Base-by-base conservation (phyloP, 2,113 vertebrate genomes). In the Xiphophorus couchianus region DNA sequence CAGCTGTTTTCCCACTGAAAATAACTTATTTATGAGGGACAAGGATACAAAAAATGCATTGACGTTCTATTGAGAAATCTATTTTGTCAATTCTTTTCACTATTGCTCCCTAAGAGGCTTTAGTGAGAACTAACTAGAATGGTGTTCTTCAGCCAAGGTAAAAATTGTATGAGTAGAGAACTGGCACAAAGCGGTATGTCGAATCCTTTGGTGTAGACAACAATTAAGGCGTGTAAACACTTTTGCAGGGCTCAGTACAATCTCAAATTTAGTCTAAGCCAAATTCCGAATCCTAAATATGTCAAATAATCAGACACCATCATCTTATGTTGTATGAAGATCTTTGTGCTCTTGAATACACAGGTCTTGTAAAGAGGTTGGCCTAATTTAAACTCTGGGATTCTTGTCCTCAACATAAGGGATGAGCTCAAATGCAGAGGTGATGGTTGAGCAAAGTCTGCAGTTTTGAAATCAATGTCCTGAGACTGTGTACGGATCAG, bases 401-500 rank as follows among this genome's bases (percentile, higher is more conserved):
- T 58, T 58, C 51, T 58, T 58, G 51, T n/a, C 22, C 51, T n/a
- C 51, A n/a, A 58, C 25, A 58, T 58, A n/a, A 58, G 3, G 25
- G 22, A 58, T 25, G 8, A n/a, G 22, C 6, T n/a, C 31, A 29
- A 33, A 71, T 6, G n/a, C 42, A 1, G 30, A 1, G 51, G 25
- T 58, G 42, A 60, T 48, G 60, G 72, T 72, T 67, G 8, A 14
- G 61, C 22, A 67, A 82, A 61, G 44, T 48, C 51, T 78, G 60
- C 66, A 68, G 31, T 79, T 84, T 72, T 71, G 54, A 66, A 85
- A 51, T 75, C 69, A 64, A 71, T 27, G 78, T 84, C 76, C 68
- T 68, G 84, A 81, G 78, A 82, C 80, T 14, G 44, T 6, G 13
- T 51, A 72, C 5, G 77, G 81, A 84, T 84, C 85, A 78, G 71